Percentiles rank a stretch among this genome's conserved stretches.
Evolutionary conservation across 2,113 vertebrate species (phyloP).

Genomic region (Seriola rivoliana): DNA sequence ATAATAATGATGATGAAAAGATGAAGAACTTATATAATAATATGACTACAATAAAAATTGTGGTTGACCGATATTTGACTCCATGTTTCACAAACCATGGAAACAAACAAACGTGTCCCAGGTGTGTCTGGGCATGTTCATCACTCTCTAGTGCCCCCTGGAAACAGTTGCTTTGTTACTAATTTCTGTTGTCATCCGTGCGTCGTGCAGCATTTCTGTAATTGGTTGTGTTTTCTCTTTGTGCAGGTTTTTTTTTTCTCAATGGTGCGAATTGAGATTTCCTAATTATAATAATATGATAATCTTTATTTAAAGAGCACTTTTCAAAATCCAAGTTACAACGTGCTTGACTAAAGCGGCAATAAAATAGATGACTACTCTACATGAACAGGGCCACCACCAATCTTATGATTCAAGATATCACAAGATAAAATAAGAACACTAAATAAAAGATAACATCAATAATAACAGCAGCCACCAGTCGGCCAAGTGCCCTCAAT

Average conservation of each 20-base stretch:
- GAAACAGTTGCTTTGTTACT: background rate
- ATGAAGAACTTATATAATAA: background rate
- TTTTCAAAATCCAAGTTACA: too few relatives aligned
- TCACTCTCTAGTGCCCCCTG: background rate
- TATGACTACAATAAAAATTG: background rate
- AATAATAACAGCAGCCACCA: constrained; percentile 9
- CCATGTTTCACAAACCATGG: background rate
- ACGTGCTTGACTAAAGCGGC: too few relatives aligned
- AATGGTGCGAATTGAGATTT: too few relatives aligned
- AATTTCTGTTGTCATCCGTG: background rate
- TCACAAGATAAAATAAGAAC: background rate
- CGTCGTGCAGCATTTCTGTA: background rate
- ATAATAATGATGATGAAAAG: background rate
- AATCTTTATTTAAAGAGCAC: too few relatives aligned
- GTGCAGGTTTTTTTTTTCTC: too few relatives aligned
- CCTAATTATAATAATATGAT: too few relatives aligned
- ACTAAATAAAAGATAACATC: constrained; percentile 6
- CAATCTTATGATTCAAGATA: too few relatives aligned
- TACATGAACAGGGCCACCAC: background rate
- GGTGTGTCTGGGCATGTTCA: background rate
- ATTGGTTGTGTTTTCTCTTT: too few relatives aligned
- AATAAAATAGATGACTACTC: too few relatives aligned
- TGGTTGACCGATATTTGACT: background rate
- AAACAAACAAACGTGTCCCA: background rate
- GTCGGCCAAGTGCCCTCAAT: background rate